Percentiles rank a stretch among this genome's conserved stretches.
These are phyloP conservation scores for Atherinomorus stipes DNA, from an alignment of 2,113 vertebrate genomes.

Conservation along the genomic window DNA sequence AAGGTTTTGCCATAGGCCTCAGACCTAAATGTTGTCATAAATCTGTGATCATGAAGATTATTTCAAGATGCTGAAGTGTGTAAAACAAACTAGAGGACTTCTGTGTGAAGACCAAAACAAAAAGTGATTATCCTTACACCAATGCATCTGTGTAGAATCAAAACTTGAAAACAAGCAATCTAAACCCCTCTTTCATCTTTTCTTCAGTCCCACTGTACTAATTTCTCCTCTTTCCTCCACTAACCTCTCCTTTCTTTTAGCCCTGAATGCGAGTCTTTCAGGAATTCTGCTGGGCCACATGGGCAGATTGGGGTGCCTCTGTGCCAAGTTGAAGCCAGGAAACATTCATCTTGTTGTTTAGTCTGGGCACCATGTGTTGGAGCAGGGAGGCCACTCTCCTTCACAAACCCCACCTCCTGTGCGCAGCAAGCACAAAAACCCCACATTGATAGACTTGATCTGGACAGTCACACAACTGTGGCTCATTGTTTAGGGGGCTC, in stretches of 20 bases:
- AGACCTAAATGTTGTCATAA: too few relatives aligned
- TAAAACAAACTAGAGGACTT: too few relatives aligned
- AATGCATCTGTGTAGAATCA: background rate
- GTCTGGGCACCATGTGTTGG: slow-evolving; percentile 74
- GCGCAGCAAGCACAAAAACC: slow-evolving; percentile 37
- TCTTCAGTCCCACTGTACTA: slow-evolving; percentile 1
- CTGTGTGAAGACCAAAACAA: too few relatives aligned
- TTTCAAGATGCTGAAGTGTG: too few relatives aligned
- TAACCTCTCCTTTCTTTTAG: slow-evolving; percentile 8
- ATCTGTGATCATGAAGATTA: too few relatives aligned
- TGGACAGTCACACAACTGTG: slow-evolving; percentile 12
- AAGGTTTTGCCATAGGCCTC: too few relatives aligned
- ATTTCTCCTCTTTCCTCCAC: slow-evolving; percentile 16
- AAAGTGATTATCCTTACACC: background rate
- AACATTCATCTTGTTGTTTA: slow-evolving; percentile 77
- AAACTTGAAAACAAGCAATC: slow-evolving; percentile 19
- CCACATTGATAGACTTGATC: slow-evolving; percentile 21
- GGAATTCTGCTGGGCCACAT: slow-evolving; percentile 27
- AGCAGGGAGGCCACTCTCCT: slow-evolving; percentile 37
- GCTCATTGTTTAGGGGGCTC: slow-evolving; percentile 37
- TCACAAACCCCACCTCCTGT: slow-evolving; percentile 36
- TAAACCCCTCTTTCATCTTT: slow-evolving; percentile 1
- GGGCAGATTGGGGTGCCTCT: slow-evolving; percentile 43
- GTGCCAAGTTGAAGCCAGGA: slow-evolving; percentile 68
- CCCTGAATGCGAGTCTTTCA: slow-evolving; percentile 34